A percentile compares a stretch with the other conserved stretches of the same genome.
These are phyloP conservation scores for Charaxes varanes DNA, from an alignment of 1,140 invertebrate species.

Conservation along the genomic window DNA sequence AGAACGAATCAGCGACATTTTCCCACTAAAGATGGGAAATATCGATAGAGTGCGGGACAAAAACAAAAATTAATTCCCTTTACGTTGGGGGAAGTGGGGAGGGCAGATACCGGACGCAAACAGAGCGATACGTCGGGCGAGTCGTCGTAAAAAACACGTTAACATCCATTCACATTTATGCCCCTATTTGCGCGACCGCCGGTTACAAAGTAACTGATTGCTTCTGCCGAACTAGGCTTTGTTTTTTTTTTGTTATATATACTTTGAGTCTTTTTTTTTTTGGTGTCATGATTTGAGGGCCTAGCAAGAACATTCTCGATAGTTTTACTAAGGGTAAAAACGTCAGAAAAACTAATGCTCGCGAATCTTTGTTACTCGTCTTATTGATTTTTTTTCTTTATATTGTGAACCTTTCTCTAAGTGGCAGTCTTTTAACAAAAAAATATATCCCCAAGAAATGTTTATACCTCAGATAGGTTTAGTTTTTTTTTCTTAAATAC, in stretches of 20 bases:
- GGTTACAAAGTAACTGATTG: conserved; percentile 67
- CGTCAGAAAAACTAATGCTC: no score
- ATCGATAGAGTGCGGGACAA: conserved; percentile 18
- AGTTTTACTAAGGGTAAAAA: no score
- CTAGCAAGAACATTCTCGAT: no score
- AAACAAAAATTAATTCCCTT: conserved; percentile 32
- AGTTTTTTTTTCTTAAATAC: no score
- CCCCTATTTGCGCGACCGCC: conserved; percentile 62
- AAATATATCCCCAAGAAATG: no score
- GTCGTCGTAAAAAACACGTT: conserved; percentile 70
- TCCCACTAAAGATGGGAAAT: conserved; percentile 8
- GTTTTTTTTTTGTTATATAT: conserved; percentile 28
- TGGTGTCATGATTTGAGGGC: no score
- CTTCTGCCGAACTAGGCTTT: conserved; percentile 41
- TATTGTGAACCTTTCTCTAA: no score
- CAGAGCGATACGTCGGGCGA: conserved; percentile 64
- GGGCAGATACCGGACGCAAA: conserved; percentile 68
- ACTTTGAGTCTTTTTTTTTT: no score
- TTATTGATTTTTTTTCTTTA: no score
- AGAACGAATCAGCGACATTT: not conserved
- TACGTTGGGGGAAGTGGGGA: conserved; percentile 34
- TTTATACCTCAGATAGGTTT: no score
- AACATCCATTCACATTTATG: conserved; percentile 71
- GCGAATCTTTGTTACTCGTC: no score
- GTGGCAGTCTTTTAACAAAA: no score